Conservation (phyloP, 2,113 vertebrate species). For the Syngnathus floridae region DNA sequence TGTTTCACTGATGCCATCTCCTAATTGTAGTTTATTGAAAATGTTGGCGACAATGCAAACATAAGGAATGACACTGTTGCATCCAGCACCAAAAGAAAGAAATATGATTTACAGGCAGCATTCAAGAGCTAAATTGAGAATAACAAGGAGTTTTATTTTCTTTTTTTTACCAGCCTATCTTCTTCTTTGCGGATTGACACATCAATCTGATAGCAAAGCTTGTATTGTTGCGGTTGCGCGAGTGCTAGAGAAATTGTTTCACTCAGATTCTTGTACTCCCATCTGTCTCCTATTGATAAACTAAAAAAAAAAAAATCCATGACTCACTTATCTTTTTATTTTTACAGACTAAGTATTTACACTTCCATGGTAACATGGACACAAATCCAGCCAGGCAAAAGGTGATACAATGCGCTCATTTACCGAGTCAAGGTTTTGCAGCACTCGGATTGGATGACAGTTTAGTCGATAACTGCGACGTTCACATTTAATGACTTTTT, state of each 20-base stretch:
- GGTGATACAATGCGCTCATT: background rate
- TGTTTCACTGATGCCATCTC: slow-evolving; percentile 35
- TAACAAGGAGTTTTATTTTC: background rate
- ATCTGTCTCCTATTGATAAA: slow-evolving; percentile 7
- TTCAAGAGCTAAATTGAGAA: background rate
- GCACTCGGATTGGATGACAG: background rate
- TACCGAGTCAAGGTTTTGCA: background rate
- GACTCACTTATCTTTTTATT: background rate
- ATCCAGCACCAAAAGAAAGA: too few relatives aligned
- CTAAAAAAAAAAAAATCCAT: background rate
- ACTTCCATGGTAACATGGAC: background rate
- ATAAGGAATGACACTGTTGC: background rate
- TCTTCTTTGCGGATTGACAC: slow-evolving; percentile 5
- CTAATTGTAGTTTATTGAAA: slow-evolving; percentile 11
- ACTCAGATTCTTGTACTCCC: background rate
- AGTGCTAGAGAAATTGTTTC: background rate
- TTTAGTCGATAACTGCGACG: background rate
- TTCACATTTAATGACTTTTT: background rate
- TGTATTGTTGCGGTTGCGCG: background rate
- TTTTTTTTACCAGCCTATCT: background rate
- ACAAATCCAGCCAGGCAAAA: background rate
- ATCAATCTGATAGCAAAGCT: background rate
- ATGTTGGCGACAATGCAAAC: background rate
- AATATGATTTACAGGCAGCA: background rate
- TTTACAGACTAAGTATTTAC: background rate